Conservation (phyloP, 2,113 vertebrate genomes). For the Loxodonta africana region DNA sequence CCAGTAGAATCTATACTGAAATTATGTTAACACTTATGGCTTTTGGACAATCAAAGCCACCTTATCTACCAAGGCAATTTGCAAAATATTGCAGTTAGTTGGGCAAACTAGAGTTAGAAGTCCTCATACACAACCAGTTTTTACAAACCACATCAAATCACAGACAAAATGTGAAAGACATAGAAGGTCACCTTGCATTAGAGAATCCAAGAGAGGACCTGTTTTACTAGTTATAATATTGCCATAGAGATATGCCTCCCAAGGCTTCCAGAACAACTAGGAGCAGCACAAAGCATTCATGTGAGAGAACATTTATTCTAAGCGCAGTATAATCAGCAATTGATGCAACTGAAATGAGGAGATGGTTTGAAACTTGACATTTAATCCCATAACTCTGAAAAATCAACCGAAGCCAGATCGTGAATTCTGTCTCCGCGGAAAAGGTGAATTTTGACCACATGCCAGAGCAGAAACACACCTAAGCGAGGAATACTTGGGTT, state of each 20-base stretch:
- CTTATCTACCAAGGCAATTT: neutral
- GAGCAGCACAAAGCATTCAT: neutral
- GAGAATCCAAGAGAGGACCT: neutral
- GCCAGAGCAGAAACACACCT: neutral
- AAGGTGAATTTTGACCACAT: neutral
- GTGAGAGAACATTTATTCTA: neutral
- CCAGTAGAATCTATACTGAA: neutral
- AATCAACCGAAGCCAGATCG: neutral
- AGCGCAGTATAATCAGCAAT: neutral
- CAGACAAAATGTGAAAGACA: neutral
- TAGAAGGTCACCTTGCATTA: neutral
- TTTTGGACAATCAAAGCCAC: neutral
- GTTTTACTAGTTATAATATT: neutral
- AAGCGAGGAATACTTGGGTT: neutral
- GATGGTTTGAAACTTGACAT: neutral
- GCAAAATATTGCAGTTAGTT: neutral
- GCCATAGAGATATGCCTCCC: neutral
- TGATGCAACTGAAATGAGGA: neutral
- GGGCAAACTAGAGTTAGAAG: neutral
- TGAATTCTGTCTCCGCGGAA: neutral
- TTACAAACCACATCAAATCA: neutral
- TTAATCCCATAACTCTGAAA: neutral
- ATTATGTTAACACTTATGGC: constrained; percentile 16
- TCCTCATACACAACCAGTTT: neutral
- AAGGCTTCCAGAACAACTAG: neutral